Conservation (phyloP, 1,140 invertebrate genomes). For the Zaprionus vittiger region DNA sequence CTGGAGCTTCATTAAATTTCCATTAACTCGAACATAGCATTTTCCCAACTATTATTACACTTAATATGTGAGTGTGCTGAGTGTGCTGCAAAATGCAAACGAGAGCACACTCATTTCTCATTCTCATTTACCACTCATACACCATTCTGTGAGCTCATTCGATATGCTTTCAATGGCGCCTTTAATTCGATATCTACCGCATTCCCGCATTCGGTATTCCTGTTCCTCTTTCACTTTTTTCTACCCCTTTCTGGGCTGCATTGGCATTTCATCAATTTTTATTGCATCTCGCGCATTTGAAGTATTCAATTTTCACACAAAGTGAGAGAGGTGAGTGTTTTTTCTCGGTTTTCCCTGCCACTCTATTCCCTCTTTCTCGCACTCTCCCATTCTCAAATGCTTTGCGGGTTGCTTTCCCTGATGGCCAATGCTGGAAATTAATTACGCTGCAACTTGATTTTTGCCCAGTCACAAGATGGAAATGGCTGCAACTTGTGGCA, state of each 20-base stretch:
- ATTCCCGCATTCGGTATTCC: conserved; percentile 12
- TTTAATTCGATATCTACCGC: background rate
- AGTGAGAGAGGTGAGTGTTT: background rate
- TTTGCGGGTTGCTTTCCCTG: conserved; percentile 7
- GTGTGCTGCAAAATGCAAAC: background rate
- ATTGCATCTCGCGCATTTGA: conserved; percentile 22
- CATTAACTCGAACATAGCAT: background rate
- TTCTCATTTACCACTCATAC: background rate
- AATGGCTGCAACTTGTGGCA: conserved; percentile 8
- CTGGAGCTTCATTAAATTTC: background rate
- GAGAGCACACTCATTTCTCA: background rate
- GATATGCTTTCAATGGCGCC: conserved; percentile 3
- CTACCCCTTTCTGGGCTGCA: background rate
- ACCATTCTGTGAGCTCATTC: background rate
- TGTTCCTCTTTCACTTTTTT: background rate
- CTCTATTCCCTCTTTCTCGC: background rate
- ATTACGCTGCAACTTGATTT: conserved; percentile 49
- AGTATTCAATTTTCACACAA: conserved; percentile 47
- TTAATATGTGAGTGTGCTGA: background rate
- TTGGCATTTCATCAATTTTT: conserved; percentile 42
- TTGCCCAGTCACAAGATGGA: conserved; percentile 12
- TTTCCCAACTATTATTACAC: background rate
- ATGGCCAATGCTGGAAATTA: conserved; percentile 42
- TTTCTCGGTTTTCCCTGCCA: conserved; percentile 15
- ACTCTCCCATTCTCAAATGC: background rate